Base-by-base conservation (phyloP, 2,888 invertebrate genomes). In the Allacma fusca region DNA sequence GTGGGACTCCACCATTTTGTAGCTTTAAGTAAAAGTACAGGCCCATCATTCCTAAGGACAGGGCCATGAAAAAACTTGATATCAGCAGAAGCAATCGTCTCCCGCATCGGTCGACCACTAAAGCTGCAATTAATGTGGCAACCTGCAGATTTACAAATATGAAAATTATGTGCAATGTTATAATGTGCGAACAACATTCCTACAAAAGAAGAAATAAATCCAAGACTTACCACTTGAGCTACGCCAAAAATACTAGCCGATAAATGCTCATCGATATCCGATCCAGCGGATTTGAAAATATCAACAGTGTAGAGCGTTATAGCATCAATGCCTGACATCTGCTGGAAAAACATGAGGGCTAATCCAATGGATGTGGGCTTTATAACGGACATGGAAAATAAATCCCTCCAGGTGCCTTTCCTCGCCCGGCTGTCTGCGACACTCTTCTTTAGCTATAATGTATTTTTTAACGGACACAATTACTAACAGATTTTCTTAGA, bases 221-320 rank as follows among this genome's bases (percentile, higher is more conserved):
- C 5, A 9, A 16, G 1, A 69, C 65, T 76, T 75, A 82, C 82
- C 77, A 79, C 70, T n/a, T 80, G 79, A 44, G 80, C 80, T 44
- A 80, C 72, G 24, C 82, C 82, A 62, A 81, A 78, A 70, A 81
- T 80, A 34, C 80, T 81, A 23, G 81, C 80, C 24, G 78, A 79
- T 19, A 75, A 21, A 34, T 81, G 76, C 2, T 80, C 79, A 62
- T 82, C 81, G 77, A 82, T 72, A n/a, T 69, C 43, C 7, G 80
- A 78, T 7, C 80, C 80, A 1, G 82, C 80, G 9, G 76, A 77
- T 28, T 80, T 74, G 62, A 82, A 82, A 74, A 82, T 82, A n/a
- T 76, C 77, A 13, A 82, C 82, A 7, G 81, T 80, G 67, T 81
- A 82, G 16, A 80, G 78, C 21, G 77, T 78, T 7, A 82, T 62